Evolutionary conservation across 1,140 invertebrate species (phyloP), one percentile per base, ranked within the genome.

Genomic region (Propsilocerus akamusi): DNA sequence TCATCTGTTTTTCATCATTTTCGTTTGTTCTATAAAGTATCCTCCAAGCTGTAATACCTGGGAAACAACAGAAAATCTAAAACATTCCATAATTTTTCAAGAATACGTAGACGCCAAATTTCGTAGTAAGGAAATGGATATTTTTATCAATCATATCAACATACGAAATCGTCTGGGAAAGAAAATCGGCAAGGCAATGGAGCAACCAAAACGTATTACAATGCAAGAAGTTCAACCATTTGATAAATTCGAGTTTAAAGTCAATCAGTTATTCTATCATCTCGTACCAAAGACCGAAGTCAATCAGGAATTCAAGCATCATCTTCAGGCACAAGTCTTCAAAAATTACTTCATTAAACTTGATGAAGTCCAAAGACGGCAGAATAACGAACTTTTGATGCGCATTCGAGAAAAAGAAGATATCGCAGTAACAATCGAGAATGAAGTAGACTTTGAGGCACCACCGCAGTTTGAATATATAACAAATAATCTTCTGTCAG

Each of bases 31-130:
- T n/a, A n/a, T n/a, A 59, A 78, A 79, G 14, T 95, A 83, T 75
- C 58, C 67, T 46, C 54, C 67, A 1, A 67, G 73, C 46, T 66
- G 75, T 51, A 91, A 88, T 58, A 90, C 86, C 1, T 95, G 89
- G 89, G 91, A 95, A 63, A 83, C 85, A 0, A 63, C 74, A n/a
- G 65, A 73, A 3, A 80, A 94, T 69, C 61, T 95, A 3, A 62
- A 67, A 4, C 74, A 81, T 52, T 84, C 79, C 58, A 52, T 59
- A 17, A 48, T 86, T 57, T 54, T 82, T 57, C 61, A 67, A 55
- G 49, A 65, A 11, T 78, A 75, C 60, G 64, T 79, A 28, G 59
- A 57, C n/a, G 53, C 59, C 10, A 17, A 41, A 20, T 41, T 41
- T 41, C 6, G 22, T 2, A 17, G 22, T 7, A 8, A 17, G 17